Evolutionary conservation across 1,140 invertebrate species (phyloP), one percentile per base, ranked within the genome.

Genomic region (Leptinotarsa lineolata): DNA sequence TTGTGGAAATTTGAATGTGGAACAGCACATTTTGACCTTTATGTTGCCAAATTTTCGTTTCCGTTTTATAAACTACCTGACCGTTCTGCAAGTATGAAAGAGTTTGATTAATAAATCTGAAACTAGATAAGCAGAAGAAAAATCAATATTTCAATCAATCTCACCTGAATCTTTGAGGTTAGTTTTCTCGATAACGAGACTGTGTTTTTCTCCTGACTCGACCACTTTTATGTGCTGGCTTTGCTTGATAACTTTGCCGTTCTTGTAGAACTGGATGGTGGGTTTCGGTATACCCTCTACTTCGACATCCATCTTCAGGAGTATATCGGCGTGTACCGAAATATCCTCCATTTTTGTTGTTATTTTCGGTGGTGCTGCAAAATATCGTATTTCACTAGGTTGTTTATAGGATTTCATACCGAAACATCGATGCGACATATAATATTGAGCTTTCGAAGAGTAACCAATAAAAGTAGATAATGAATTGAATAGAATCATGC

Each of bases 231-330:
- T 88, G 70, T 92, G 86, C 58, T 92, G 90, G 4, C 90, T 90
- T 54, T 88, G 86, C 64, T 89, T 89, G 46, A 97, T 87, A 74
- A 91, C 85, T 70, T 92, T 90, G 3, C 95, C 95, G 79, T 96
- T 93, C 81, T 96, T 96, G 81, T 92, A 95, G 89, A 95, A 95
- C 77, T 89, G 90, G 1, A 96, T 88, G 8, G 92, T 90, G 1
- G 96, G 95, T 24, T 89, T 86, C 0, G 96, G 96, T 5, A 90
- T 90, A 54, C 93, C 95, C 80, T 95, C 92, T n/a, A 97, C 89
- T 81, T 94, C 90, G 1, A 95, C 89, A 6, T 89, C 89, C 80
- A 96, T 91, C 46, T 89, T 91, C 8, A 94, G 85, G 2, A 88
- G 88, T 68, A 91, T 87, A 3, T 91, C 91, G 15, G 90, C 90